Evolutionary conservation across 2,888 invertebrate species (phyloP), one percentile per base, ranked within the genome.

Genomic region (Venustoraphidia nigricollis): DNA sequence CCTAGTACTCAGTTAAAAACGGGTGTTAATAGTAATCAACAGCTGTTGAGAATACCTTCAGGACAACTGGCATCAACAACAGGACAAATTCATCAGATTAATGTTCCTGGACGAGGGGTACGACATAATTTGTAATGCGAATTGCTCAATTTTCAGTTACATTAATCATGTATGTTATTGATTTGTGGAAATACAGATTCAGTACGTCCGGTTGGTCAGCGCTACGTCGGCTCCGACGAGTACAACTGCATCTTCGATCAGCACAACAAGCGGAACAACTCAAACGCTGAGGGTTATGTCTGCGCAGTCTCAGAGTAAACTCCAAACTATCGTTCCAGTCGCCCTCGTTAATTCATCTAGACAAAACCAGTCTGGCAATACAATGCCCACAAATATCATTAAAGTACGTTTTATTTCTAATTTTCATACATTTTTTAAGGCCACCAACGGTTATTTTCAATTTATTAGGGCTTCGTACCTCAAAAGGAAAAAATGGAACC

Each of bases 51-150:
- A 55, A 66, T 71, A 57, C 69, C 71, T 43, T 64, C 69, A 6
- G 65, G 66, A 54, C 70, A 71, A 50, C 66, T 63, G 54, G 62
- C 60, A 62, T 55, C 68, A 70, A 56, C 75, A 39, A 53, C 59
- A 9, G 65, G 65, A 36, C 67, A 81, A 60, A 65, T 82, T n/a
- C 81, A 83, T 64, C 81, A 81, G 59, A 78, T 83, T 51, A 81
- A 81, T 63, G 76, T 81, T 51, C 81, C 81, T 2, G 80, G 81
- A 10, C 78, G 80, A 67, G 81, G 81, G 55, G 79, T 79, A 66
- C 68, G 67, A 8, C 8, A 42, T 43, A 43, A 44, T 44, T 10
- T 44, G 5, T 17, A 8, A 10, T 11, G 6, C 3, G 8, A 5
- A 13, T 10, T 8, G 10, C 10, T 10, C 11, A 38, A 38, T 38